Evolutionary conservation across 2,113 vertebrate species (phyloP).

Genomic region (Chaetorhynchus papuensis): DNA sequence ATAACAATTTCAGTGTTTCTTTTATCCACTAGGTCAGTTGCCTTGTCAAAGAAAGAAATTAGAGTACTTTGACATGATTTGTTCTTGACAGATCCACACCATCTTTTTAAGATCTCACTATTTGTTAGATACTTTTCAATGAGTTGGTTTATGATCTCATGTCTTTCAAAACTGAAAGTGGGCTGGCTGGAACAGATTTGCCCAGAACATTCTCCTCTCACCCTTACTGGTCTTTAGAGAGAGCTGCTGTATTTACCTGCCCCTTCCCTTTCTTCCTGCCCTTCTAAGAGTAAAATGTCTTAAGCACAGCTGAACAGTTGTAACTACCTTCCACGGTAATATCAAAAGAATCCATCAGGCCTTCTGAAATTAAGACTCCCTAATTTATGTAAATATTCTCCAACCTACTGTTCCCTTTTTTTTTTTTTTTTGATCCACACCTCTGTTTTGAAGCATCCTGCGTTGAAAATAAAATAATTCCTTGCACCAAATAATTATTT

Average conservation of each 20-base stretch:
- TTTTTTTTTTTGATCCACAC: not conserved
- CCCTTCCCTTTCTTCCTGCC: not conserved
- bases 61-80: not conserved
- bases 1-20: not conserved
- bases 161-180: not conserved
- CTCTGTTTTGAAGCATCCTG: not conserved
- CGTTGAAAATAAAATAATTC: not conserved
- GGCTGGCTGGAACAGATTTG: not conserved
- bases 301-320: not conserved
- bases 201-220: not conserved
- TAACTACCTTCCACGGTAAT: not conserved
- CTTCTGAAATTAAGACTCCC: not conserved
- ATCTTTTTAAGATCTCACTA: not conserved
- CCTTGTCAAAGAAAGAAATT: not conserved
- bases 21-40: not conserved
- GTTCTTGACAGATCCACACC: not conserved
- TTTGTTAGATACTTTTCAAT: not conserved
- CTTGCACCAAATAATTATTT: not conserved
- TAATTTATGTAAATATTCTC: not conserved
- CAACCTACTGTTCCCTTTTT: not conserved
- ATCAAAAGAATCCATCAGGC: not conserved
- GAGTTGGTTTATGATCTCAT: not conserved
- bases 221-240: not conserved
- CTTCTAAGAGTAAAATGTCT: not conserved
- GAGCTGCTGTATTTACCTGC: not conserved